phyloP scores from a whole-genome alignment of 2,113 vertebrate species.

The Cromileptes altivelis region DNA sequence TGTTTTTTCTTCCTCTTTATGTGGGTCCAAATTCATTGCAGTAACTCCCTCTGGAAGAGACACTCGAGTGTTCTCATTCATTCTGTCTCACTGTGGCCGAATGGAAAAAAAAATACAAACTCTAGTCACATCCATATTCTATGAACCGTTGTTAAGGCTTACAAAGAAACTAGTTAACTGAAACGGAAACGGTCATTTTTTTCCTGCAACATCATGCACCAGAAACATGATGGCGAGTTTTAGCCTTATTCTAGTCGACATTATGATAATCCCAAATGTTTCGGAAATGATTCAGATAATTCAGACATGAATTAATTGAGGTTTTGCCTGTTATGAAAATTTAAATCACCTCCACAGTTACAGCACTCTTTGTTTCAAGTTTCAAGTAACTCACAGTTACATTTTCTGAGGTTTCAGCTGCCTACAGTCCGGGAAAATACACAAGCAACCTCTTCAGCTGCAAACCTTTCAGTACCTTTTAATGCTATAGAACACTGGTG shows the following conservation, averaged over 20 bases:
- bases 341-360: neutral
- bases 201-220: neutral
- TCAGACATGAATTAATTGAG: neutral
- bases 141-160: neutral
- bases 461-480: conserved; percentile 7
- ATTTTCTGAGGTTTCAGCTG: neutral
- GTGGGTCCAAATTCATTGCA: conserved; percentile 6
- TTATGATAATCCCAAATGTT: conserved; percentile 18
- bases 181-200: conserved; percentile 4
- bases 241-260: neutral
- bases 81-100: neutral
- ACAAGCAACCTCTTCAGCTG: neutral
- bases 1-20: conserved; percentile 31
- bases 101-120: conserved; percentile 18
- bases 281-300: neutral
- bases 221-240: conserved; percentile 10
- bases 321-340: neutral
- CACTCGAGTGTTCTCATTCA: neutral
- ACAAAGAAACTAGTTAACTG: conserved; percentile 1
- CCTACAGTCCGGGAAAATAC: neutral
- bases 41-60: conserved; percentile 35
- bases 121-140: neutral
- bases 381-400: neutral
- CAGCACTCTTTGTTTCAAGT: neutral
- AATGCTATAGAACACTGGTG: neutral